Conservation (phyloP, 2,888 invertebrate genomes). For the Calephelis perditalis region DNA sequence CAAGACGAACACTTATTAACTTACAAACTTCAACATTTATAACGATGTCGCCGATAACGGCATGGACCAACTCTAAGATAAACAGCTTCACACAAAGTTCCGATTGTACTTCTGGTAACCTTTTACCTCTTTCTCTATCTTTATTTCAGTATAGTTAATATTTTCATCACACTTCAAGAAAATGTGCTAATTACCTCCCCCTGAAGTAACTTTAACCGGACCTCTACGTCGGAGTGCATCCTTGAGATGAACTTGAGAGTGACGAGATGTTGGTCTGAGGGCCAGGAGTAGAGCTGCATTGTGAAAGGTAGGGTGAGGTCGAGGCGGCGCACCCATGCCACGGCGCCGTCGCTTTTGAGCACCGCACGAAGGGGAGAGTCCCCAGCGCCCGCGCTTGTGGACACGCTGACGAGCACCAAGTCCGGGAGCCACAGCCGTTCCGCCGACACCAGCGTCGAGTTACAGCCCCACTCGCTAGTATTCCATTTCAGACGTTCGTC, state of each 20-base stretch:
- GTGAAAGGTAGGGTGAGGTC: slow-evolving; percentile 50
- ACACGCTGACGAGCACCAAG: slow-evolving; percentile 84
- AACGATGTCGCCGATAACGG: too few species aligned
- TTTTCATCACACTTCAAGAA: slow-evolving; percentile 3
- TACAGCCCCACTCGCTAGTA: slow-evolving; percentile 79
- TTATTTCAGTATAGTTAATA: neutral
- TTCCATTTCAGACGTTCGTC: slow-evolving; percentile 88
- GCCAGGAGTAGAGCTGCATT: slow-evolving; percentile 81
- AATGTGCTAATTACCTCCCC: slow-evolving; percentile 35
- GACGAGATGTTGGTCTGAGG: slow-evolving; percentile 84
- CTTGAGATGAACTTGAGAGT: slow-evolving; percentile 85
- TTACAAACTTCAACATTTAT: too few species aligned
- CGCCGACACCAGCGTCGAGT: slow-evolving; percentile 78
- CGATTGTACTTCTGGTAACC: too few species aligned
- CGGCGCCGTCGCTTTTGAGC: slow-evolving; percentile 79
- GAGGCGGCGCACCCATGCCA: slow-evolving; percentile 54
- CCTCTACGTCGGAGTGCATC: slow-evolving; percentile 80
- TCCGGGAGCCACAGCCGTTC: slow-evolving; percentile 90
- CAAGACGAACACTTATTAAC: too few species aligned
- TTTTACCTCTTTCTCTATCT: neutral
- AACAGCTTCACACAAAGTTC: too few species aligned
- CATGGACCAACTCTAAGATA: too few species aligned
- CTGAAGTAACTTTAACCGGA: slow-evolving; percentile 53
- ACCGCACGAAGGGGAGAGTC: slow-evolving; percentile 84
- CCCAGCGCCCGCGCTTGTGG: slow-evolving; percentile 75